These are phyloP conservation scores for Dissostichus mawsoni DNA, from an alignment of 2,113 vertebrate genomes.

Conservation along the genomic window DNA sequence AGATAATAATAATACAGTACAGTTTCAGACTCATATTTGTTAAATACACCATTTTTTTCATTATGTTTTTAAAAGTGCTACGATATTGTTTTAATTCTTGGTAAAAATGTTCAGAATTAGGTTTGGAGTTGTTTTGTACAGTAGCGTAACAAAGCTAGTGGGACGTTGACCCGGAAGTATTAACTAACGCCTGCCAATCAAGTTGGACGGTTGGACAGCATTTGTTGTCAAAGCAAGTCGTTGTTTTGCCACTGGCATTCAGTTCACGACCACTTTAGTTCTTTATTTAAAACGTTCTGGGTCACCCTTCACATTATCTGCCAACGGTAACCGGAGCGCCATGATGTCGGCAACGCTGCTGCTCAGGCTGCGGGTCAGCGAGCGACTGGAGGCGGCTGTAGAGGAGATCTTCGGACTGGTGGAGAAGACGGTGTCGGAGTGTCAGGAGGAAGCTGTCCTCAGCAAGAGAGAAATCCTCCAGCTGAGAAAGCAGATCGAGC, in stretches of 20 bases:
- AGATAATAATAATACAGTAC: no score
- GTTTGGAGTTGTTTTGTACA: no score
- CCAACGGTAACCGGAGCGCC: background rate
- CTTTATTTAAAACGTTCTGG: background rate
- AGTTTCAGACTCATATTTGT: no score
- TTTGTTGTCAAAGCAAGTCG: background rate
- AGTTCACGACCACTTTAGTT: background rate
- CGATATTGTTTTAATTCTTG: no score
- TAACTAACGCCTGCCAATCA: background rate
- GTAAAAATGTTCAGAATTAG: no score
- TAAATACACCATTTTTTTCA: no score
- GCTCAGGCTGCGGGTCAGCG: slow-evolving; percentile 17
- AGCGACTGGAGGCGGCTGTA: background rate
- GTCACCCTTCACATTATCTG: background rate
- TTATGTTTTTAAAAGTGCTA: no score
- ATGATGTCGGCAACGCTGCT: slow-evolving; percentile 2
- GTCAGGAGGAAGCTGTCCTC: slow-evolving; percentile 5
- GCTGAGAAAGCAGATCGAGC: slow-evolving; percentile 18
- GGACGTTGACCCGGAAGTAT: background rate
- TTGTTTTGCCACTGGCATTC: background rate
- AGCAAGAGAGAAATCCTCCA: slow-evolving; percentile 2
- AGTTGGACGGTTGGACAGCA: no score
- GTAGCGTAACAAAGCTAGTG: no score
- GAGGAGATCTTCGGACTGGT: slow-evolving; percentile 32
- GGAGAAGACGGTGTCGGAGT: slow-evolving; percentile 20